Base-by-base conservation (phyloP, 2,113 vertebrate genomes). In the Amia ocellicauda region DNA sequence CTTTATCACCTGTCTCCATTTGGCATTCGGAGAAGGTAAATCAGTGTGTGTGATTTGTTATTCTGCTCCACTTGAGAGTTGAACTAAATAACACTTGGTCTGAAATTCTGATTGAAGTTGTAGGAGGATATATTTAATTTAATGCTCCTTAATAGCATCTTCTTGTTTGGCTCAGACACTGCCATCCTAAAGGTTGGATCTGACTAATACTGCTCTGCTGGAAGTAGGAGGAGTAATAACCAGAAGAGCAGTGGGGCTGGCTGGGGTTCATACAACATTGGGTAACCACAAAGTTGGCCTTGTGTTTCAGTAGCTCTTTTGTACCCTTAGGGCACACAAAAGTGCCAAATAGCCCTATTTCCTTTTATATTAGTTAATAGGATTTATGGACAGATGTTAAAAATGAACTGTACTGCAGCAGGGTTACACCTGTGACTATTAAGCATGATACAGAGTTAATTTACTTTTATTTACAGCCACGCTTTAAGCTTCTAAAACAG, bases 1-100 rank as follows among this genome's bases (percentile, higher is more conserved):
- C 89, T 93, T 94, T 94, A 93, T 94, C 93, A 92, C 91, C 89
- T 92, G 90, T 90, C 87, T 91, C 90, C 91, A 91, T 91, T 90
- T 90, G 91, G 90, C 90, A 91, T 92, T 91, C 89, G 85, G 80
- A 90, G 88, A 92, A 90, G 89, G 88, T 91, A 93, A 93, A 93
- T 93, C 89, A 89, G 90, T 90, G 89, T 89, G 83, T 64, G 51
- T 75, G 84, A 92, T 93, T 93, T 90, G 90, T 91, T 91, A 92
- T 91, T 91, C 86, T 88, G 88, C 90, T 91, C 80, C 87, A 91
- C 90, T 92, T 89, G 90, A 93, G 90, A 92, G 90, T 88, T 86
- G 86, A 91, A 91, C 88, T 89, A 88, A 91, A 91, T 93, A 91
- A 92, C 88, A 90, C 87, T 89, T 87, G 85, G 88, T 80, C 88